Percentiles rank a stretch among this genome's conserved stretches.
These are phyloP conservation scores for Lithobius niger DNA, from an alignment of 1,140 invertebrate genomes.

Conservation along the genomic window DNA sequence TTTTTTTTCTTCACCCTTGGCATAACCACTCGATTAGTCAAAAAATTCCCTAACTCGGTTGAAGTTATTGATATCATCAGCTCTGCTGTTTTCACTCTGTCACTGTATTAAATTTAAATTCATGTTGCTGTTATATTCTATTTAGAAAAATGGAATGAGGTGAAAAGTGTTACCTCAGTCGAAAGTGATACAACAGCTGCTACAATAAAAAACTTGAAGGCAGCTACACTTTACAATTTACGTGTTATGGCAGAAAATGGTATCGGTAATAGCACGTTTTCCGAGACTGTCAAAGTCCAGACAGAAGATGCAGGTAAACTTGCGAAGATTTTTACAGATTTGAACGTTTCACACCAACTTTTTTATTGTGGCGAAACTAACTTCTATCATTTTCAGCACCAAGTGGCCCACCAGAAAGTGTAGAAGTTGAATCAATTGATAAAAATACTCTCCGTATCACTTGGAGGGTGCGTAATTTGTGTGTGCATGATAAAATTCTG, in stretches of 20 bases:
- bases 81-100: too few relatives aligned
- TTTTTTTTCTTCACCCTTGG: too few relatives aligned
- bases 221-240: constrained; percentile 82
- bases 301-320: constrained; percentile 78
- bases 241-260: constrained; percentile 88
- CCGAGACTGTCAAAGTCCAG: constrained; percentile 76
- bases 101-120: too few relatives aligned
- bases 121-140: too few relatives aligned
- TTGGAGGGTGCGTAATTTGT: constrained; percentile 61
- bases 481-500: too few relatives aligned
- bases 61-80: too few relatives aligned
- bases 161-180: not conserved
- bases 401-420: constrained; percentile 38
- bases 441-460: constrained; percentile 61
- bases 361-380: not conserved
- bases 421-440: constrained; percentile 51
- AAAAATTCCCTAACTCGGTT: too few relatives aligned
- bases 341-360: too few relatives aligned
- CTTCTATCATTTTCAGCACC: constrained; percentile 21
- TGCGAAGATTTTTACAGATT: not conserved
- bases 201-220: constrained; percentile 71
- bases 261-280: constrained; percentile 39
- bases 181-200: constrained; percentile 62
- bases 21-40: too few relatives aligned
- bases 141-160: not conserved